phyloP scores from a whole-genome alignment of 2,797 vertebrate genomes.

The Fratercula arctica region DNA sequence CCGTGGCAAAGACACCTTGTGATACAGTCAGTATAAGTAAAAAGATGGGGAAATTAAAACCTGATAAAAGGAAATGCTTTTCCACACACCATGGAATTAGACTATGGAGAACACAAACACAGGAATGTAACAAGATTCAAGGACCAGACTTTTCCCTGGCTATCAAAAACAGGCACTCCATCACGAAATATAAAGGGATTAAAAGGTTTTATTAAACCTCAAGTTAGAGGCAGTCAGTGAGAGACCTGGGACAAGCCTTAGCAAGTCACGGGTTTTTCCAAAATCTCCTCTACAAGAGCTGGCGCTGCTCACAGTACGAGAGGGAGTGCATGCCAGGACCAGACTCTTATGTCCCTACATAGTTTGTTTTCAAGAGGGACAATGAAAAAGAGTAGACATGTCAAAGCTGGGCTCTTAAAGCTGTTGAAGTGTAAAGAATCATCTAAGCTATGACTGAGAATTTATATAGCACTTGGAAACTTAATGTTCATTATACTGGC shows the following conservation, averaged over 20 bases:
- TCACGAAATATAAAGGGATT: neutral
- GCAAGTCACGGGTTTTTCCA: neutral
- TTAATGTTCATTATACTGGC: neutral
- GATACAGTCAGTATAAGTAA: neutral
- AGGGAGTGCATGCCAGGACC: neutral
- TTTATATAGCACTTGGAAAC: neutral
- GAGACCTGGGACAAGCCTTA: neutral
- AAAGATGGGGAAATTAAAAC: neutral
- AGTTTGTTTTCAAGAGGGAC: neutral
- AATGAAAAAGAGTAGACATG: neutral
- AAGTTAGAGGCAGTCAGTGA: neutral
- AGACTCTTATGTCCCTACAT: neutral
- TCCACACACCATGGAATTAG: neutral
- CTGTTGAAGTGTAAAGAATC: neutral
- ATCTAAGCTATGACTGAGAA: neutral
- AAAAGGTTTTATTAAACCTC: neutral
- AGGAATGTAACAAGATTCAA: neutral
- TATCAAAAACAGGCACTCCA: neutral
- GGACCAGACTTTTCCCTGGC: neutral
- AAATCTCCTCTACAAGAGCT: neutral
- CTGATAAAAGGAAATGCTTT: neutral
- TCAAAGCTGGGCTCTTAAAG: neutral
- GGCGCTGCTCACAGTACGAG: rapidly evolving
- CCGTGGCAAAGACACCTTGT: neutral
- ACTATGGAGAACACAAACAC: neutral